phyloP scores from a whole-genome alignment of 2,113 vertebrate genomes.

The Pontoporia blainvillei region DNA sequence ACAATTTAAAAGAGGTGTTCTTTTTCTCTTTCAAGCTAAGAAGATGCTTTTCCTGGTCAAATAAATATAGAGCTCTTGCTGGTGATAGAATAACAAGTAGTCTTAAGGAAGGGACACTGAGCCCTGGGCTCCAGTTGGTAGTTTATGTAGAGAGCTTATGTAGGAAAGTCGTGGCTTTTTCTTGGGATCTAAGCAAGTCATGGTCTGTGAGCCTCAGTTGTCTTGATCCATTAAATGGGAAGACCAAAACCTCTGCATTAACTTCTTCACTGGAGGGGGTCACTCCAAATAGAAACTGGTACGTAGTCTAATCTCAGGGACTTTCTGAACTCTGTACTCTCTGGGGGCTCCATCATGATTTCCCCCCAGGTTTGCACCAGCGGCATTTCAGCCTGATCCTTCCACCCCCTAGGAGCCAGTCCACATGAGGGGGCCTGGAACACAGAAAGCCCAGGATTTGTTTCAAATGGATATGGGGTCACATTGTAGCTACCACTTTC shows the following conservation, averaged over 20 bases:
- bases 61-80: background rate
- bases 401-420: rapidly evolving
- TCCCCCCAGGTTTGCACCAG: background rate
- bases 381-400: background rate
- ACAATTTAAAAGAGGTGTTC: background rate
- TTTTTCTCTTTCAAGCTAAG: background rate
- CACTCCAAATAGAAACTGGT: background rate
- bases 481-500: background rate
- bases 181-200: background rate
- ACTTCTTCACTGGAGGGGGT: background rate
- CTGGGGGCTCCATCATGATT: rapidly evolving
- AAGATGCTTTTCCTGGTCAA: background rate
- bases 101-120: background rate
- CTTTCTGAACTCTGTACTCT: background rate
- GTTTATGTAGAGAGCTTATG: too few relatives aligned
- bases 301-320: background rate
- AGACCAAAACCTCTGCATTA: background rate
- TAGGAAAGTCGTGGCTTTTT: background rate
- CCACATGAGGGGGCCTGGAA: background rate
- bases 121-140: background rate
- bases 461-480: background rate
- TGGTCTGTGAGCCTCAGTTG: background rate
- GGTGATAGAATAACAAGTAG: background rate
- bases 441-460: background rate
- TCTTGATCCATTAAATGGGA: background rate